phyloP scores from a whole-genome alignment of 2,797 vertebrate species.

The Peromyscus eremicus region DNA sequence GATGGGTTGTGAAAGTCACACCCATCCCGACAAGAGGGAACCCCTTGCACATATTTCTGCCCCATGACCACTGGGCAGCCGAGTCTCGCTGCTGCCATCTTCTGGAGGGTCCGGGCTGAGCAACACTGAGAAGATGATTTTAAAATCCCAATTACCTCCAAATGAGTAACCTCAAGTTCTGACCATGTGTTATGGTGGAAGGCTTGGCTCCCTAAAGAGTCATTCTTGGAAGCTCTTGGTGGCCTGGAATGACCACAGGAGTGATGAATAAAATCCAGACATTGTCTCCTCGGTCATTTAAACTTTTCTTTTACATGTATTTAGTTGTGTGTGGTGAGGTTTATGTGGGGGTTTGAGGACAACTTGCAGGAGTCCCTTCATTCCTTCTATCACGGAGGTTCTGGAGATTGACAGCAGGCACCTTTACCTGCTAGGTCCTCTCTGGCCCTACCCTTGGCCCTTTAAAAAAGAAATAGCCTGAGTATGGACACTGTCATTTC shows the following conservation, averaged over 20 bases:
- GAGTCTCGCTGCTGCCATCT: constrained; percentile 87
- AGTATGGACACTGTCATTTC: background rate
- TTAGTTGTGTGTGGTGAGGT: background rate
- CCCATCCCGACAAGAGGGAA: background rate
- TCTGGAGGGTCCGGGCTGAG: constrained; percentile 68
- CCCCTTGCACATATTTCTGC: fast-evolving
- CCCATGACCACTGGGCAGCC: background rate
- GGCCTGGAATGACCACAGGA: background rate
- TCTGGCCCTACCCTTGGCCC: background rate
- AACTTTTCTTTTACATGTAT: background rate
- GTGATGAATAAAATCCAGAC: background rate
- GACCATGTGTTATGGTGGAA: background rate
- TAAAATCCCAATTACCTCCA: background rate
- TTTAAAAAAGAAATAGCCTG: background rate
- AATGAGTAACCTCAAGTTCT: background rate
- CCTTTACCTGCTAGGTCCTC: background rate
- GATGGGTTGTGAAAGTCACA: background rate
- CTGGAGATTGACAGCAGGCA: background rate
- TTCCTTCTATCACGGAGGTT: background rate
- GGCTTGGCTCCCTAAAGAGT: background rate
- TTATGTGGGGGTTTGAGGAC: background rate
- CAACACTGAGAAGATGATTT: background rate
- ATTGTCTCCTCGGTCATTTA: background rate
- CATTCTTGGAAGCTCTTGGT: background rate
- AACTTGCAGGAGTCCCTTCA: background rate